Evolutionary conservation across 2,113 vertebrate species (phyloP).

Genomic region (Sturnira hondurensis): DNA sequence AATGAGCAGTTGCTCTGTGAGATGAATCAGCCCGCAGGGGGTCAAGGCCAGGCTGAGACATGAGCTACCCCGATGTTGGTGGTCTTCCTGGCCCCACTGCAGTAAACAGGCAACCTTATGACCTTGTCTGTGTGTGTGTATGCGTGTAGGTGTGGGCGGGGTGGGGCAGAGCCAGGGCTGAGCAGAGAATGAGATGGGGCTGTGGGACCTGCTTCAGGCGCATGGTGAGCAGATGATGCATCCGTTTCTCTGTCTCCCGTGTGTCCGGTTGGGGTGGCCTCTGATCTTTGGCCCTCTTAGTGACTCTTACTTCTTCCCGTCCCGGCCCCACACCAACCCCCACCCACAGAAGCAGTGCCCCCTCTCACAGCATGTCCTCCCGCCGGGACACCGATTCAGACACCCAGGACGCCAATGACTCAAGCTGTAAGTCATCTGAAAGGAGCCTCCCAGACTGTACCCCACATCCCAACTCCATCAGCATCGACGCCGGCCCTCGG

Average conservation of each 20-base stretch:
- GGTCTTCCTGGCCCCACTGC: constrained; percentile 77
- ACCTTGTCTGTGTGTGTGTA: constrained; percentile 76
- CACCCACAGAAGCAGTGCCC: constrained; percentile 85
- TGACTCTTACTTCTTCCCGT: constrained; percentile 59
- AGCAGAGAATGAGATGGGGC: constrained; percentile 71
- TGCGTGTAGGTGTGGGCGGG: constrained; percentile 51
- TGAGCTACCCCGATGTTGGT: constrained; percentile 32
- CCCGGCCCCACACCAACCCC: background rate
- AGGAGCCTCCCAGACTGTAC: constrained; percentile 92
- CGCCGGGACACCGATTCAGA: constrained; percentile 96
- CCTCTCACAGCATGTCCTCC: constrained; percentile 95
- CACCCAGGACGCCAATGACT: constrained; percentile 88
- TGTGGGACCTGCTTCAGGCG: constrained; percentile 74
- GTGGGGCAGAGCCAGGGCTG: constrained; percentile 65
- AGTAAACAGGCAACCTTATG: constrained; percentile 85
- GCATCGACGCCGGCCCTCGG: constrained; percentile 81
- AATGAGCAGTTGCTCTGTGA: constrained; percentile 68
- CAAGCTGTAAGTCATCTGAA: constrained; percentile 87
- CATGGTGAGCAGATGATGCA: constrained; percentile 67
- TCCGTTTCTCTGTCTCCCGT: constrained; percentile 72
- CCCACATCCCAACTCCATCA: constrained; percentile 87
- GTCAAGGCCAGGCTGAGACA: constrained; percentile 16
- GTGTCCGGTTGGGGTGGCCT: constrained; percentile 34
- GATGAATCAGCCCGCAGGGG: constrained; percentile 30
- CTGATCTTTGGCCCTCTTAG: constrained; percentile 45